phyloP scores from a whole-genome alignment of 2,888 invertebrate genomes.

The Baccha elongata region DNA sequence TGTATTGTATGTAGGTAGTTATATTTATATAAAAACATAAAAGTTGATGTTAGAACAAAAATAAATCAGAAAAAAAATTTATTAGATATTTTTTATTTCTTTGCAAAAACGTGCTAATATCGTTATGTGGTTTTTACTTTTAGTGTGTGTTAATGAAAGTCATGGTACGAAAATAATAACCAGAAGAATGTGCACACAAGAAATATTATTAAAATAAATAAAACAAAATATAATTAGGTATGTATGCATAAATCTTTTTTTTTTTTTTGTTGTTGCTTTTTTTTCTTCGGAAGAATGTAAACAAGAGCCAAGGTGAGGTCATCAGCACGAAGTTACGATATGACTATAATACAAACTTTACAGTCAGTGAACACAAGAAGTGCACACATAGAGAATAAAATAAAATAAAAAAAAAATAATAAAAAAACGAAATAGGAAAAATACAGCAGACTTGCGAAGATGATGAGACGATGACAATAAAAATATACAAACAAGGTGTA shows the following conservation, averaged over 20 bases:
- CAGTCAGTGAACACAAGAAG: conserved; percentile 31
- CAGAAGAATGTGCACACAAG: conserved; percentile 38
- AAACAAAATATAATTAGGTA: background rate
- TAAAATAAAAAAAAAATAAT: conserved; percentile 6
- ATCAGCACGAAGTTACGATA: conserved; percentile 62
- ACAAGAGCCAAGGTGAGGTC: conserved; percentile 71
- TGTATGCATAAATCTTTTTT: background rate
- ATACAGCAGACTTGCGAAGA: background rate
- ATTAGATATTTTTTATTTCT: conserved; percentile 12
- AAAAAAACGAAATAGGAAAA: conserved; percentile 10
- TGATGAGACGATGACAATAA: conserved; percentile 22
- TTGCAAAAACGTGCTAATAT: conserved; percentile 14
- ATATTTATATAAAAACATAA: no score
- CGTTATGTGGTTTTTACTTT: conserved; percentile 35
- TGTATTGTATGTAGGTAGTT: background rate
- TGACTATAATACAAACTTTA: conserved; percentile 6
- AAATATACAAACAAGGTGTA: background rate
- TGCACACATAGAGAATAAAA: background rate
- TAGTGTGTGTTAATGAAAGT: conserved; percentile 45
- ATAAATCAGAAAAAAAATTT: conserved; percentile 25
- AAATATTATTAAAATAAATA: conserved; percentile 15
- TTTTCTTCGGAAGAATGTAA: conserved; percentile 52
- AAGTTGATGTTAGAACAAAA: conserved; percentile 11
- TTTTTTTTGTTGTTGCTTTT: conserved; percentile 31
- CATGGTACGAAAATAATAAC: conserved; percentile 30